Conservation (phyloP, 2,113 vertebrate species). For the Fregata magnificens region DNA sequence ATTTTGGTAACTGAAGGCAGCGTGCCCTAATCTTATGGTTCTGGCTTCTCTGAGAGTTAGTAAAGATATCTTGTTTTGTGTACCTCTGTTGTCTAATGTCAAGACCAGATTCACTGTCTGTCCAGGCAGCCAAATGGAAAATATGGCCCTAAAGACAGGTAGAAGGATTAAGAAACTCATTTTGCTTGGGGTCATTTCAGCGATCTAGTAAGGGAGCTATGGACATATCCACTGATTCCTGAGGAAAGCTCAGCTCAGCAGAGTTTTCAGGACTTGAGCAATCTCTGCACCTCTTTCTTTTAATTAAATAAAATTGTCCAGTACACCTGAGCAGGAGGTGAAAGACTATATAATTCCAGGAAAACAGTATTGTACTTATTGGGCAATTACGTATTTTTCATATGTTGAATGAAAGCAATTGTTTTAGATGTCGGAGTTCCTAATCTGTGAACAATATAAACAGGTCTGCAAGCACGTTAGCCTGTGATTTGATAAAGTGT, state of each 20-base stretch:
- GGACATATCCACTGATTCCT: background rate
- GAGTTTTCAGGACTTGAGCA: background rate
- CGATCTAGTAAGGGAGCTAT: background rate
- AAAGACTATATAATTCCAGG: background rate
- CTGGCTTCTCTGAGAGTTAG: background rate
- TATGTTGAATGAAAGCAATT: background rate
- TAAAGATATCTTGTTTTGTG: background rate
- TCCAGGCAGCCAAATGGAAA: background rate
- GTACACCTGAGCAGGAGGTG: background rate
- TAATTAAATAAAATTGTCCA: background rate
- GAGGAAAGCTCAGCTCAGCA: background rate
- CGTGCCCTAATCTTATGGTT: background rate
- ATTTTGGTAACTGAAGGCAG: background rate
- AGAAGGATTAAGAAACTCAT: background rate
- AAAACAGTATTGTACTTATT: background rate
- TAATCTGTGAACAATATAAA: background rate
- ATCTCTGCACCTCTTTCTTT: background rate
- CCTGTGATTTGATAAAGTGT: background rate
- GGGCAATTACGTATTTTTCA: background rate
- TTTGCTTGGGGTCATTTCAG: background rate
- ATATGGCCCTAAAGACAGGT: background rate
- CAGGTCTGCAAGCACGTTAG: background rate
- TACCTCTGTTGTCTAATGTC: background rate
- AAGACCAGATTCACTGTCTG: background rate
- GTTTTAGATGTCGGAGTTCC: background rate